Evolutionary conservation across 1,140 invertebrate genomes (phyloP).

Genomic region (Microplitis demolitor): DNA sequence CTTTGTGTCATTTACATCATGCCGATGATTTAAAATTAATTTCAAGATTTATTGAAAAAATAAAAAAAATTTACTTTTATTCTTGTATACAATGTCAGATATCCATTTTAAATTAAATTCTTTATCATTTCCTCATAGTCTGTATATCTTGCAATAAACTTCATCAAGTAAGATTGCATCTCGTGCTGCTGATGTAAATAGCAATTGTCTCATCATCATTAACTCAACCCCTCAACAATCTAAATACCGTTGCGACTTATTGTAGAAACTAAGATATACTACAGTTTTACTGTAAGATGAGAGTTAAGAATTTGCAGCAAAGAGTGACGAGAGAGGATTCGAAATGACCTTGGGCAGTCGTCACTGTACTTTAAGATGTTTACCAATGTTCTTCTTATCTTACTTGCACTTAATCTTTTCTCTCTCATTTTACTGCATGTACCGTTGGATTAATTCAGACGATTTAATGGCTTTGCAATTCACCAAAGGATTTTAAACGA

Average conservation of each 20-base stretch:
- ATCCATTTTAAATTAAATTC: neutral
- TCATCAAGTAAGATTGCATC: constrained; percentile 1
- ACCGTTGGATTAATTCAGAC: constrained; percentile 24
- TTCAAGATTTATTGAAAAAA: no score
- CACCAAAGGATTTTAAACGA: neutral
- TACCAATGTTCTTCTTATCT: neutral
- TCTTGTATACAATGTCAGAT: neutral
- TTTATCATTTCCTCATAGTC: neutral
- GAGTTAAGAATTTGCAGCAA: neutral
- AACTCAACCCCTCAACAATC: constrained; percentile 10
- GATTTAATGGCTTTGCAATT: constrained; percentile 11
- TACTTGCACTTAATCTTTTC: neutral
- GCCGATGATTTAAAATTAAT: no score
- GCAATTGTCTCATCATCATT: constrained; percentile 14
- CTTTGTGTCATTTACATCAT: neutral
- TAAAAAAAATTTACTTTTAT: neutral
- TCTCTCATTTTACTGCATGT: neutral
- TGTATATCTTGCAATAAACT: neutral
- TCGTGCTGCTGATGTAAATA: constrained; percentile 5
- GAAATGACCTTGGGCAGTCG: constrained; percentile 17
- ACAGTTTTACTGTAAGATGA: neutral
- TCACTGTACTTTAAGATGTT: constrained; percentile 6
- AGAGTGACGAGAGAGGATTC: neutral
- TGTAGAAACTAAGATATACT: neutral
- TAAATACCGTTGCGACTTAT: constrained; percentile 6